A percentile compares a stretch with the other conserved stretches of the same genome.
Evolutionary conservation across 2,113 vertebrate species (phyloP).

Genomic region (Psittacula cyanocephala): DNA sequence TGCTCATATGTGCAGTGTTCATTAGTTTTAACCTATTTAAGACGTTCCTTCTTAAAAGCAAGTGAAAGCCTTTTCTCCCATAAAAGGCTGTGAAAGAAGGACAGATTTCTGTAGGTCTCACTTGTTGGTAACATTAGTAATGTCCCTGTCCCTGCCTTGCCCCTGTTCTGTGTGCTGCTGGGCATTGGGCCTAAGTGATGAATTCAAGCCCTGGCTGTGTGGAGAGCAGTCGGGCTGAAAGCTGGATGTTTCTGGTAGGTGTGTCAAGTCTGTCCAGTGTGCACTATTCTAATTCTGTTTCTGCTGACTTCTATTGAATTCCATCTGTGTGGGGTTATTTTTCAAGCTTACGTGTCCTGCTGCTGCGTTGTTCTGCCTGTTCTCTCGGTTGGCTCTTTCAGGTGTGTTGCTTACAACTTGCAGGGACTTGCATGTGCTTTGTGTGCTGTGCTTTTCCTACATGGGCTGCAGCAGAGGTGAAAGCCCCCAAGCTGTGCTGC

Average conservation of each 20-base stretch:
- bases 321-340: not conserved
- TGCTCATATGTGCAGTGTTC: not conserved
- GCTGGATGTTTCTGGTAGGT: not conserved
- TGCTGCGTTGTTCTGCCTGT: not conserved
- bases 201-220: not conserved
- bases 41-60: not conserved
- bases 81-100: not conserved
- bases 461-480: not conserved
- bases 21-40: slow-evolving; percentile 40
- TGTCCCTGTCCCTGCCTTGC: fast-evolving
- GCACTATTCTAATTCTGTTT: not conserved
- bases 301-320: not conserved
- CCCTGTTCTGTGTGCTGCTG: fast-evolving
- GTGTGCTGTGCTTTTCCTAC: not conserved
- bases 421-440: not conserved
- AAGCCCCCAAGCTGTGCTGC: not conserved
- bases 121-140: not conserved
- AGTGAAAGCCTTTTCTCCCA: not conserved
- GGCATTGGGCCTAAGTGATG: not conserved
- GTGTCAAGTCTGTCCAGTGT: not conserved
- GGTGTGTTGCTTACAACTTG: not conserved
- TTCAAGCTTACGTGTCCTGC: not conserved
- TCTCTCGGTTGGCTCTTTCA: not conserved
- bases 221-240: not conserved
- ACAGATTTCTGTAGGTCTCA: not conserved